These are phyloP conservation scores for Himalopsyche japonica DNA, from an alignment of 2,888 invertebrate genomes.

Conservation along the genomic window DNA sequence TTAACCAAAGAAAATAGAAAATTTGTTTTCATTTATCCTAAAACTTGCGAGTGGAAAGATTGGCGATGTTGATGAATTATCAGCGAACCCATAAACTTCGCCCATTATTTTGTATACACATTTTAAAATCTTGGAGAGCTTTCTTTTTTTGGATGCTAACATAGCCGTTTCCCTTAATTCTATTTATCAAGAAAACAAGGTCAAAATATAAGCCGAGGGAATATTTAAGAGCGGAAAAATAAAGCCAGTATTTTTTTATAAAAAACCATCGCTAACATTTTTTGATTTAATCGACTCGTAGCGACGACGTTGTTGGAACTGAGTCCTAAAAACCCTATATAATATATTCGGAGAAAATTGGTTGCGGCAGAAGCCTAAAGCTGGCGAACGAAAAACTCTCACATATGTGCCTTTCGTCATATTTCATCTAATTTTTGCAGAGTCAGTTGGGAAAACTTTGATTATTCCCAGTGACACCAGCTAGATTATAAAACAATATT, in stretches of 20 bases:
- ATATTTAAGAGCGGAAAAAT: background rate
- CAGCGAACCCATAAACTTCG: no score
- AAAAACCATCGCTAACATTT: background rate
- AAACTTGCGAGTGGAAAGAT: no score
- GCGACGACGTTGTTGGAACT: background rate
- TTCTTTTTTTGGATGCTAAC: no score
- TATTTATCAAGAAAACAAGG: background rate
- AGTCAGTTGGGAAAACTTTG: conserved; percentile 37
- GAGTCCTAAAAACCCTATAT: background rate
- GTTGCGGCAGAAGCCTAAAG: background rate
- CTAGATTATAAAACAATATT: background rate
- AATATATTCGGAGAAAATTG: background rate
- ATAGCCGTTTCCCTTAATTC: background rate
- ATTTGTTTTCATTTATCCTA: no score
- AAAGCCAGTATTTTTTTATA: background rate
- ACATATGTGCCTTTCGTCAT: conserved; percentile 32
- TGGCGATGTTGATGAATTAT: no score
- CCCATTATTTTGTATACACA: no score
- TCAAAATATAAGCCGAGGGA: background rate
- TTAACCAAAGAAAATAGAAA: no score
- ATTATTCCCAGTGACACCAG: conserved; percentile 19
- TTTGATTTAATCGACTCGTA: background rate
- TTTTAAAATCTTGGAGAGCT: no score
- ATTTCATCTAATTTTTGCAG: conserved; percentile 36
- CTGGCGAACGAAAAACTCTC: background rate